Evolutionary conservation across 2,888 invertebrate genomes (phyloP).

Genomic region (Abscondita cerata): DNA sequence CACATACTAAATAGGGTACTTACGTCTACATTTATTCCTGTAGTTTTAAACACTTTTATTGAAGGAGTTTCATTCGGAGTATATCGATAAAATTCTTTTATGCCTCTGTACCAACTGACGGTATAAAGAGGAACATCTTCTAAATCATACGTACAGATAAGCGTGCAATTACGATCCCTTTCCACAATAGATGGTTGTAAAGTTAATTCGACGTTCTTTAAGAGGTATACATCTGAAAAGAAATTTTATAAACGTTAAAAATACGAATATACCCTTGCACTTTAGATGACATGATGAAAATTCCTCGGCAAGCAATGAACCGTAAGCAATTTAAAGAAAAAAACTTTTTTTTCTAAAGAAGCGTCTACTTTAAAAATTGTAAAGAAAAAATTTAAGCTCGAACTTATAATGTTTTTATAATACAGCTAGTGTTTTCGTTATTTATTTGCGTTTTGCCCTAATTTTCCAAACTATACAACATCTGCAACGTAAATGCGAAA

Average conservation of each 20-base stretch:
- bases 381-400: no score
- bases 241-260: slow-evolving; percentile 10
- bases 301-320: no score
- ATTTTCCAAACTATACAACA: no score
- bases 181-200: slow-evolving; percentile 75
- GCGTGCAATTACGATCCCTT: slow-evolving; percentile 70
- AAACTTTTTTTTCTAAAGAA: no score
- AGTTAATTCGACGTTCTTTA: slow-evolving; percentile 74
- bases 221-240: slow-evolving; percentile 66
- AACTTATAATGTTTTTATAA: no score
- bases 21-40: slow-evolving; percentile 82
- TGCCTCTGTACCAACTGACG: slow-evolving; percentile 88
- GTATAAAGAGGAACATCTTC: slow-evolving; percentile 79
- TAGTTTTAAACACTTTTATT: slow-evolving; percentile 75
- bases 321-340: no score
- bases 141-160: slow-evolving; percentile 79
- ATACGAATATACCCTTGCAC: neutral
- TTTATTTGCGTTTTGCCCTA: no score
- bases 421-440: no score
- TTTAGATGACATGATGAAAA: no score
- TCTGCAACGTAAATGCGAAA: no score
- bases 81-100: slow-evolving; percentile 83
- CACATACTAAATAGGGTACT: slow-evolving; percentile 59
- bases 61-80: slow-evolving; percentile 77
- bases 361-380: no score